Evolutionary conservation across 2,797 vertebrate genomes (phyloP).

Genomic region (Pterois miles): DNA sequence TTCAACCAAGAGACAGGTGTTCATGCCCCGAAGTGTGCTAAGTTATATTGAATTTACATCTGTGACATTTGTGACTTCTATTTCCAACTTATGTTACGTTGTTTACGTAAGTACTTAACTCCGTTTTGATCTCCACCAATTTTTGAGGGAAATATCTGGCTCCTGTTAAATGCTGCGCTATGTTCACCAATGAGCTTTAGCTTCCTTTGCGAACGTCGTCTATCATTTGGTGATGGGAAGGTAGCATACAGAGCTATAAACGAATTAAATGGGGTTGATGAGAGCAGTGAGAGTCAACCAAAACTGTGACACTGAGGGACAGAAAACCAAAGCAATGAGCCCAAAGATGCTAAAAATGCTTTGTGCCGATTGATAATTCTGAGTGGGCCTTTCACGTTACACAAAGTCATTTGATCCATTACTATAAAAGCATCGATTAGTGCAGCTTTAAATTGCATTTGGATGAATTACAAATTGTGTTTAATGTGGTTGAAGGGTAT

Average conservation of each 20-base stretch:
- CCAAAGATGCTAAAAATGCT: not conserved
- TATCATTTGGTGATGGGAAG: not conserved
- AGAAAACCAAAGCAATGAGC: not conserved
- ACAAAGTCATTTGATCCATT: not conserved
- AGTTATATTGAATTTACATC: too few relatives aligned
- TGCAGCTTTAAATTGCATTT: not conserved
- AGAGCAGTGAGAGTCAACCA: too few relatives aligned
- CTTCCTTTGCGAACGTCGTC: not conserved
- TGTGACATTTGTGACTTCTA: too few relatives aligned
- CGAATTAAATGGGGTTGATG: too few relatives aligned
- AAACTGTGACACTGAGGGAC: not conserved
- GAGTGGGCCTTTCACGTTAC: too few relatives aligned
- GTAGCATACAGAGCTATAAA: not conserved
- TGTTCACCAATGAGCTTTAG: not conserved
- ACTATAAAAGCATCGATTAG: not conserved
- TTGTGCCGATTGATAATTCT: not conserved
- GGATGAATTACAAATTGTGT: not conserved
- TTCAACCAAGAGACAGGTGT: too few relatives aligned
- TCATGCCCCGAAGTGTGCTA: too few relatives aligned
- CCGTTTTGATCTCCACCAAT: not conserved
- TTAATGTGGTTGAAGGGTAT: not conserved
- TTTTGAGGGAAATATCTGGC: not conserved
- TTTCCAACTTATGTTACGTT: too few relatives aligned
- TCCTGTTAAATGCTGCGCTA: not conserved
- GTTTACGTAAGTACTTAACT: too few relatives aligned